Percentiles rank a stretch among this genome's conserved stretches.
These are phyloP conservation scores for Gymnocypris eckloni DNA, from an alignment of 2,797 vertebrate species.

Conservation along the genomic window DNA sequence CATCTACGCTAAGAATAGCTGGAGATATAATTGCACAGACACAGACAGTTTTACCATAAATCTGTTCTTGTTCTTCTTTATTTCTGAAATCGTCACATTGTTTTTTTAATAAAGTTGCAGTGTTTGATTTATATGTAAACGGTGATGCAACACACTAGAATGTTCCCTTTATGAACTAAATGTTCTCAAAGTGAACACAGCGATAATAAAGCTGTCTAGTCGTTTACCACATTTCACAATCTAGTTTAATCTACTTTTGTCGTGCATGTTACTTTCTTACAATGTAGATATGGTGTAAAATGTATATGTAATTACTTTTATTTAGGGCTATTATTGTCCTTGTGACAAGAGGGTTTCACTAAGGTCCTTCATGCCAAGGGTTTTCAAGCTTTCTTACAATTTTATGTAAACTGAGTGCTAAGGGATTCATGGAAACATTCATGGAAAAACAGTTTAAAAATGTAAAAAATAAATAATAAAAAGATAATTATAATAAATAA, in stretches of 20 bases:
- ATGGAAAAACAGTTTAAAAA: background rate
- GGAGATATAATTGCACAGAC: background rate
- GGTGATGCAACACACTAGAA: background rate
- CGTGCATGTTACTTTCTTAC: background rate
- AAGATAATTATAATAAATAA: background rate
- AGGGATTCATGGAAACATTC: background rate
- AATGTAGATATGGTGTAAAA: background rate
- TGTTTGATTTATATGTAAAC: background rate
- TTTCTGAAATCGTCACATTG: background rate
- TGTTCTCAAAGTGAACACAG: background rate
- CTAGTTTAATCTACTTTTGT: background rate
- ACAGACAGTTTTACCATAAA: background rate
- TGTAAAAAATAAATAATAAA: background rate
- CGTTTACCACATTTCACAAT: background rate
- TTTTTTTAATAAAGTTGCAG: background rate
- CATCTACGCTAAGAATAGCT: constrained; percentile 22
- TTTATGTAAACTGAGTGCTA: background rate
- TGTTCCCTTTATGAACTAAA: background rate
- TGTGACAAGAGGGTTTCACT: background rate
- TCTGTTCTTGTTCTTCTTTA: constrained; percentile 13
- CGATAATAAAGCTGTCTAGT: background rate
- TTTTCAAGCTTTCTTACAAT: background rate
- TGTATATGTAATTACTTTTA: background rate
- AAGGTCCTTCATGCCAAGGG: background rate
- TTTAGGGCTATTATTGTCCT: background rate